Evolutionary conservation across 1,140 invertebrate genomes (phyloP).

Genomic region (Hypsibius dujardini): DNA sequence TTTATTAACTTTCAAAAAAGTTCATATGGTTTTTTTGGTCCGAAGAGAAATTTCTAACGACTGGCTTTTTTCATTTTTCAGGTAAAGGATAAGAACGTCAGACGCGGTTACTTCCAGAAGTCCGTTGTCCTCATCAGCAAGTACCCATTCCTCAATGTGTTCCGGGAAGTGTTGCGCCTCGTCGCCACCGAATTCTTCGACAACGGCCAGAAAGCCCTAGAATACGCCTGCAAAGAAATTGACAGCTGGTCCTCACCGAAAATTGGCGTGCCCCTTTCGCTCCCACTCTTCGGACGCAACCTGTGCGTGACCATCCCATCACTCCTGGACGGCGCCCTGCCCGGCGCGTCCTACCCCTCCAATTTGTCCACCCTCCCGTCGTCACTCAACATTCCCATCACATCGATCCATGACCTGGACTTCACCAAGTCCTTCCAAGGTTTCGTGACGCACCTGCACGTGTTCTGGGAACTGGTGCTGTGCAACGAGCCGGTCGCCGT

Average conservation of each 20-base stretch:
- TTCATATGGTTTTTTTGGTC: too few relatives aligned
- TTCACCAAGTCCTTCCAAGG: conserved; percentile 46
- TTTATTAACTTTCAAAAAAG: too few relatives aligned
- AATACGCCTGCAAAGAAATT: conserved; percentile 74
- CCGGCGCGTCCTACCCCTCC: conserved; percentile 20
- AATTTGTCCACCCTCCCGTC: neutral
- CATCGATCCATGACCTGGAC: conserved; percentile 50
- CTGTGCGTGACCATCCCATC: conserved; percentile 6
- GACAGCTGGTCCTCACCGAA: conserved; percentile 73
- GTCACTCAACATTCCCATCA: conserved; percentile 23
- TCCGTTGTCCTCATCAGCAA: conserved; percentile 28
- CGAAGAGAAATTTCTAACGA: too few relatives aligned
- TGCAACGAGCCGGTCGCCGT: conserved; percentile 59
- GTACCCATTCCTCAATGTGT: conserved; percentile 81
- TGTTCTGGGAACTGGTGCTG: conserved; percentile 89
- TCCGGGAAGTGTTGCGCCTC: conserved; percentile 62
- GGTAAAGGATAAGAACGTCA: conserved; percentile 77
- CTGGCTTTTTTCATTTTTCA: too few relatives aligned
- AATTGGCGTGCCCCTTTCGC: conserved; percentile 57
- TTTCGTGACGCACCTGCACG: conserved; percentile 75
- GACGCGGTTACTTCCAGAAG: conserved; percentile 95
- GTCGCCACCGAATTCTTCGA: conserved; percentile 91
- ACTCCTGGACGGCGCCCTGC: conserved; percentile 18
- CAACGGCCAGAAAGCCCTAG: conserved; percentile 59
- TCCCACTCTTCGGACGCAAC: conserved; percentile 56